Evolutionary conservation across 1,140 invertebrate species (phyloP).

Genomic region (Dinothrombium tinctorium): DNA sequence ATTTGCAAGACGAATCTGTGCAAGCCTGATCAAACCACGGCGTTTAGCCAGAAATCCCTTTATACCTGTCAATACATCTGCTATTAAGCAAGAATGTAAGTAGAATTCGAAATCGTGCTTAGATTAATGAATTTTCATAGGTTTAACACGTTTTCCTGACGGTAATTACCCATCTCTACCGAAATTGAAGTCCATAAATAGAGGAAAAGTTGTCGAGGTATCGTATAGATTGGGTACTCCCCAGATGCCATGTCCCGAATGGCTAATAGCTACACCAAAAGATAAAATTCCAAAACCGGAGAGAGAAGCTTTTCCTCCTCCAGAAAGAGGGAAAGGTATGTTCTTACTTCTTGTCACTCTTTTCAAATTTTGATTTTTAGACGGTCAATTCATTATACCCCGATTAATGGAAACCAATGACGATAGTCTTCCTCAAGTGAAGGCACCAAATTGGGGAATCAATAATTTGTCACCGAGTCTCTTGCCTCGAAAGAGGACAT

Average conservation of each 20-base stretch:
- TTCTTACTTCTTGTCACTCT: conserved; percentile 4
- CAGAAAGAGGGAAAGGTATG: conserved; percentile 48
- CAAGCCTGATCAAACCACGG: conserved; percentile 47
- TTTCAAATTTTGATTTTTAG: conserved; percentile 23
- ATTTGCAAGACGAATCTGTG: conserved; percentile 57
- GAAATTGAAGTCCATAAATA: conserved; percentile 14
- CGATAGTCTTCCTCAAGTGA: conserved; percentile 23
- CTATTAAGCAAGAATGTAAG: conserved; percentile 62
- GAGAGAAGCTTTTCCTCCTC: conserved; percentile 57
- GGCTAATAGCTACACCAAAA: conserved; percentile 51
- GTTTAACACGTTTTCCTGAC: conserved; percentile 26
- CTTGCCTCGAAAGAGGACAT: conserved; percentile 39
- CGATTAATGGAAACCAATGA: conserved; percentile 31
- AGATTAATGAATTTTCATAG: conserved; percentile 18
- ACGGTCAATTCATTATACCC: conserved; percentile 27
- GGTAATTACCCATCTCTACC: conserved; percentile 9
- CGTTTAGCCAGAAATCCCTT: conserved; percentile 69
- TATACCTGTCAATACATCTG: conserved; percentile 51
- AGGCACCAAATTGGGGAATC: conserved; percentile 34
- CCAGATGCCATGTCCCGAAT: conserved; percentile 40
- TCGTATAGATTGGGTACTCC: conserved; percentile 42
- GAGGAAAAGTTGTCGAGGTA: conserved; percentile 45
- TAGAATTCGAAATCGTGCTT: conserved; percentile 11
- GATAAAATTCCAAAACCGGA: conserved; percentile 49
- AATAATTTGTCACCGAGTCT: conserved; percentile 31